phyloP scores from a whole-genome alignment of 1,140 invertebrate species.

The Eumaeus atala region DNA sequence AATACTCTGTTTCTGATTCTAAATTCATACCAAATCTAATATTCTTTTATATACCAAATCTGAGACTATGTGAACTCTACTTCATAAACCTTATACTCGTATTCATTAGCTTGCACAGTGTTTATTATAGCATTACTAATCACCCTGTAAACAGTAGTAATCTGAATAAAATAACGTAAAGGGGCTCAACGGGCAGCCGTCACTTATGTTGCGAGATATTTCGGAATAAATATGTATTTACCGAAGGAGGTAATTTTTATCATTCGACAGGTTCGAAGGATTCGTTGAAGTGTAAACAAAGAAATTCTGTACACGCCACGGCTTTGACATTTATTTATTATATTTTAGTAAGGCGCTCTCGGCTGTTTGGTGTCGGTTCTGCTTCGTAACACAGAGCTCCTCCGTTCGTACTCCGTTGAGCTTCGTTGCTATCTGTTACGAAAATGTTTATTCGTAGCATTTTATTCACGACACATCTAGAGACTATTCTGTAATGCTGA shows the following conservation, averaged over 20 bases:
- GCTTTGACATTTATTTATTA: constrained; percentile 7
- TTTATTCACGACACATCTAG: no score
- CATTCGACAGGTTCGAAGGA: constrained; percentile 8
- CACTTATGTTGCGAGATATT: neutral
- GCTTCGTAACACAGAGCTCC: neutral
- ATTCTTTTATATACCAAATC: no score
- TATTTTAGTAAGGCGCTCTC: neutral
- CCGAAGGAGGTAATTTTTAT: neutral
- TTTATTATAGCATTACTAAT: no score
- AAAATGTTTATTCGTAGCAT: no score
- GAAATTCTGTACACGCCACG: neutral
- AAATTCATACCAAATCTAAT: no score
- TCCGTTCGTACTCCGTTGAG: neutral
- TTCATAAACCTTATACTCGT: no score
- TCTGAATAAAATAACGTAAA: neutral
- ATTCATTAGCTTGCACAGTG: no score
- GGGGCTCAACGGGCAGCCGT: neutral
- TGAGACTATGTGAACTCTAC: no score
- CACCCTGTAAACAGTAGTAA: no score
- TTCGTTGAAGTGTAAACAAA: constrained; percentile 6
- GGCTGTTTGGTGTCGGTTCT: neutral
- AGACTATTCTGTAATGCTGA: no score
- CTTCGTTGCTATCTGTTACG: neutral
- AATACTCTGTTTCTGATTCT: no score
- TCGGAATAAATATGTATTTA: neutral